Evolutionary conservation across 2,113 vertebrate species (phyloP).

Genomic region (Mesembrinibis cayennensis): DNA sequence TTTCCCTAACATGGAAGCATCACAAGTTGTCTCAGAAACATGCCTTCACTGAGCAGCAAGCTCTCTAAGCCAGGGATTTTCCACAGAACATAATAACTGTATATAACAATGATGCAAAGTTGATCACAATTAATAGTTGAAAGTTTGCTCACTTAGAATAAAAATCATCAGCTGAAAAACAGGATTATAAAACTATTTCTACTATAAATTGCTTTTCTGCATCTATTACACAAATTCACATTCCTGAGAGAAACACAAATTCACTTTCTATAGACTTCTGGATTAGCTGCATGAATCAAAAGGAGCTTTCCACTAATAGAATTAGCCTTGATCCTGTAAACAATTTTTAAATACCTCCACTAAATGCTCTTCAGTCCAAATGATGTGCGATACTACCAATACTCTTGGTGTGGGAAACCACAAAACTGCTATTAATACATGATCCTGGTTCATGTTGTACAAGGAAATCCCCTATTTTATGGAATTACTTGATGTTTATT

Average conservation of each 20-base stretch:
- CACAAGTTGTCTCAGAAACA: background rate
- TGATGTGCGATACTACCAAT: background rate
- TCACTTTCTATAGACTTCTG: background rate
- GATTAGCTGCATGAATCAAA: background rate
- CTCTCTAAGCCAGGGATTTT: background rate
- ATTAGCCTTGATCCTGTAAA: background rate
- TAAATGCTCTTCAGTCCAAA: background rate
- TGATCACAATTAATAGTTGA: background rate
- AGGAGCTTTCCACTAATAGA: background rate
- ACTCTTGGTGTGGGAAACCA: background rate
- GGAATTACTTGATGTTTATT: background rate
- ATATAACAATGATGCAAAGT: background rate
- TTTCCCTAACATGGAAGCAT: background rate
- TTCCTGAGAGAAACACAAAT: background rate
- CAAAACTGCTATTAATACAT: background rate
- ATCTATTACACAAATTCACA: background rate
- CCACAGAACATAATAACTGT: background rate
- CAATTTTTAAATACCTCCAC: background rate
- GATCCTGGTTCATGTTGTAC: background rate
- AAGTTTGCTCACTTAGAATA: background rate
- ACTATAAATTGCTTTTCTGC: background rate
- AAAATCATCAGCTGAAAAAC: background rate
- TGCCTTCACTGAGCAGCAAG: background rate
- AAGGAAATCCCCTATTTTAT: background rate
- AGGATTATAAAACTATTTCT: background rate